These are phyloP conservation scores for Homalodisca vitripennis DNA, from an alignment of 1,140 invertebrate species.

Conservation along the genomic window DNA sequence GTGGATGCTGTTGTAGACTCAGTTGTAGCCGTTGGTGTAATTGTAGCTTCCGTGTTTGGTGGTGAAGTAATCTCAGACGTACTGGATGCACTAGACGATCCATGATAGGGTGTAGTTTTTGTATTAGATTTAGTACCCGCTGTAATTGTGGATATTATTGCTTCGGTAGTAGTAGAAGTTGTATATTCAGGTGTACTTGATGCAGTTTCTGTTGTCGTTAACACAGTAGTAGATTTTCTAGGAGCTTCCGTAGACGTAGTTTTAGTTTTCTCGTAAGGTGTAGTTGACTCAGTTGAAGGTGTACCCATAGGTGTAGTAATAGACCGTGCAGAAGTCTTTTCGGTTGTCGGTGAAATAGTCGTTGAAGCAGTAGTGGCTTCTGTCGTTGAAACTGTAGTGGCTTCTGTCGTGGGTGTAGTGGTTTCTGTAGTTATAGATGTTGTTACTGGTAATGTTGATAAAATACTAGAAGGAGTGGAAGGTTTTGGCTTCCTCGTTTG, in stretches of 20 bases:
- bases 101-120: background rate
- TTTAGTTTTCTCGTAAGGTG: background rate
- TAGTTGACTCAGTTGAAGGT: slow-evolving; percentile 9
- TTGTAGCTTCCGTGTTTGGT: slow-evolving; percentile 6
- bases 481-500: too few species aligned
- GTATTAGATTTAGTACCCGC: background rate
- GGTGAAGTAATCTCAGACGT: background rate
- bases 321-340: background rate
- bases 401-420: background rate
- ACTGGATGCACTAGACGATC: background rate
- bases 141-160: background rate
- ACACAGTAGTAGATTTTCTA: slow-evolving; percentile 1
- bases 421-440: slow-evolving; percentile 4
- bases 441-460: background rate
- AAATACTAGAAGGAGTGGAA: too few species aligned
- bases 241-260: background rate
- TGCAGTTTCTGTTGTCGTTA: slow-evolving; percentile 2
- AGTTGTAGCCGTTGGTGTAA: background rate
- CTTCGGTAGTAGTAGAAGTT: background rate
- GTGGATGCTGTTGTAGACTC: slow-evolving; percentile 7
- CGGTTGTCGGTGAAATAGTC: background rate
- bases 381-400: background rate
- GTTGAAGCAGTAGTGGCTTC: slow-evolving; percentile 10
- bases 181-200: slow-evolving; percentile 4
- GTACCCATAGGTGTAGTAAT: slow-evolving; percentile 4